Evolutionary conservation across 2,113 vertebrate species (phyloP).

Genomic region (Dipodomys stephensi): DNA sequence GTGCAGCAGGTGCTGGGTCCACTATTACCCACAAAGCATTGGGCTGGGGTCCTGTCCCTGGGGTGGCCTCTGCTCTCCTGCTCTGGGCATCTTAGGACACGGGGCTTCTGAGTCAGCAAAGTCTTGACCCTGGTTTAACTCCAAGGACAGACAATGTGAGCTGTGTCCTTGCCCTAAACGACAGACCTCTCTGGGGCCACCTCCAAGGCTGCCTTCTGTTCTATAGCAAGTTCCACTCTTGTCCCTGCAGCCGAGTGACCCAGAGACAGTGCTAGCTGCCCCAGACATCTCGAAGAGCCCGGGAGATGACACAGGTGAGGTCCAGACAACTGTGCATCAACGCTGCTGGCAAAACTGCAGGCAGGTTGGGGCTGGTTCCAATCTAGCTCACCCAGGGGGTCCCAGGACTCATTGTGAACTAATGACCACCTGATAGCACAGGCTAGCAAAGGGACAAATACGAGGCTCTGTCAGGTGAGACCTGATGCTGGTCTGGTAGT

Average conservation of each 20-base stretch:
- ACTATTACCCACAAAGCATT: not conserved
- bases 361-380: not conserved
- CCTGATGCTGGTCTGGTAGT: not conserved
- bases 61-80: not conserved
- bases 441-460: not conserved
- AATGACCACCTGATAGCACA: not conserved
- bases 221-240: accelerated
- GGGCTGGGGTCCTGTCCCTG: not conserved
- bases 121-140: not conserved
- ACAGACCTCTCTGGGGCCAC: not conserved
- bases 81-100: not conserved
- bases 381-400: accelerated
- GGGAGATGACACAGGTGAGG: accelerated
- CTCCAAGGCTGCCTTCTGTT: not conserved
- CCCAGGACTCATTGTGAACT: no score
- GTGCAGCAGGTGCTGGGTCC: not conserved
- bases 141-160: not conserved
- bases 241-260: not conserved
- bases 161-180: not conserved
- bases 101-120: not conserved
- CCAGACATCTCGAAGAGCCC: not conserved
- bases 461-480: not conserved
- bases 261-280: not conserved
- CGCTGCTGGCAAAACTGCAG: not conserved
- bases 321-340: no score